Percentiles rank a stretch among this genome's conserved stretches.
Evolutionary conservation across 1,140 invertebrate genomes (phyloP).

Genomic region (Drosophila biarmipes): DNA sequence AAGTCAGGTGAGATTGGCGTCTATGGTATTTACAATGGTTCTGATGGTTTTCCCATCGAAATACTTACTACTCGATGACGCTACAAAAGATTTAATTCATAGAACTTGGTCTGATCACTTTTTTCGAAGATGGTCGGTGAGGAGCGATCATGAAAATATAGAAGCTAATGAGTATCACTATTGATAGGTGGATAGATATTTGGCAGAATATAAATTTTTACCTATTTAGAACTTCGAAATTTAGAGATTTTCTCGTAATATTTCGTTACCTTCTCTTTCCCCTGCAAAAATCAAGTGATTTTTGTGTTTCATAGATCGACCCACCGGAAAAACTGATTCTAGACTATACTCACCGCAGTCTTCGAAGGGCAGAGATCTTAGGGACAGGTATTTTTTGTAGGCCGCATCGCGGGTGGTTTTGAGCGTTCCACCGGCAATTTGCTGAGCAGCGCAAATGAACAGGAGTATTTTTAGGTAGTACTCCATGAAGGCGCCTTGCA

Average conservation of each 20-base stretch:
- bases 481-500: constrained; percentile 58
- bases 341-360: constrained; percentile 66
- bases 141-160: constrained; percentile 37
- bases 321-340: neutral
- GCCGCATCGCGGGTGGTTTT: constrained; percentile 44
- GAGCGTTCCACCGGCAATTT: constrained; percentile 30
- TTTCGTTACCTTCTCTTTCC: neutral
- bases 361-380: constrained; percentile 66
- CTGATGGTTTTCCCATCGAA: constrained; percentile 8
- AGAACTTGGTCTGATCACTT: constrained; percentile 19
- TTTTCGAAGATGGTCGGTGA: constrained; percentile 15
- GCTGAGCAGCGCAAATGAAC: constrained; percentile 38
- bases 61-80: constrained; percentile 43
- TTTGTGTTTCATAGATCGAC: neutral
- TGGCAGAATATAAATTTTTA: neutral
- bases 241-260: neutral
- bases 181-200: neutral
- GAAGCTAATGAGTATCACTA: constrained; percentile 8
- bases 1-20: constrained; percentile 4
- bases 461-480: constrained; percentile 67
- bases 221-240: too few relatives aligned
- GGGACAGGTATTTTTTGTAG: constrained; percentile 58
- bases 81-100: constrained; percentile 20
- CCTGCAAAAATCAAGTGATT: neutral
- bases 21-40: constrained; percentile 28